These are phyloP conservation scores for Dasyurus viverrinus DNA, from an alignment of 2,113 vertebrate species.

Conservation along the genomic window DNA sequence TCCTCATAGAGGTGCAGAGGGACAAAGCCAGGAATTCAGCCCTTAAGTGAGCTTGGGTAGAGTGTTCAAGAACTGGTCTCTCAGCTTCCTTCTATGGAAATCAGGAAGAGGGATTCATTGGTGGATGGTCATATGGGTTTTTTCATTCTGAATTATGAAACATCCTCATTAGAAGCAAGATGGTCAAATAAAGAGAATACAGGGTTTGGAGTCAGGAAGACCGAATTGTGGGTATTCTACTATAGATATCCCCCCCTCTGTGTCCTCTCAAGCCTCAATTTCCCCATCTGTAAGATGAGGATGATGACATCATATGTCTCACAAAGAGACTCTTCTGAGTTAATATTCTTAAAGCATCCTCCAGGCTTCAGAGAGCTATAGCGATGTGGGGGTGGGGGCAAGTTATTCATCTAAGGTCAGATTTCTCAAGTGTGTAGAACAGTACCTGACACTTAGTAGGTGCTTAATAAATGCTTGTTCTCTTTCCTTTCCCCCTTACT, in stretches of 20 bases:
- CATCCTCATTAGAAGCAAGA: background rate
- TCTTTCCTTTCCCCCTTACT: background rate
- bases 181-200: background rate
- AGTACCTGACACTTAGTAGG: background rate
- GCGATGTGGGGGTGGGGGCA: no score
- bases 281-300: background rate
- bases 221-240: background rate
- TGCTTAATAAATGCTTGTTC: background rate
- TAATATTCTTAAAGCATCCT: background rate
- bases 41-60: background rate
- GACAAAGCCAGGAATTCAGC: background rate
- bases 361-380: background rate
- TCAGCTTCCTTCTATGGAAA: background rate
- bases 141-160: background rate
- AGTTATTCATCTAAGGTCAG: background rate
- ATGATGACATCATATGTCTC: background rate
- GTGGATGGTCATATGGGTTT: background rate
- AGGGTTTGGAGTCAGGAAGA: background rate
- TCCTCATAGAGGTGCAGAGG: background rate
- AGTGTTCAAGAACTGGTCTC: background rate
- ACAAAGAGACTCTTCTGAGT: background rate
- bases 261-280: background rate
- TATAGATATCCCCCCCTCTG: no score
- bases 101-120: background rate
- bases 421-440: background rate